These are phyloP conservation scores for Tetheella fluctuosa DNA, from an alignment of 2,888 invertebrate genomes.

Conservation along the genomic window DNA sequence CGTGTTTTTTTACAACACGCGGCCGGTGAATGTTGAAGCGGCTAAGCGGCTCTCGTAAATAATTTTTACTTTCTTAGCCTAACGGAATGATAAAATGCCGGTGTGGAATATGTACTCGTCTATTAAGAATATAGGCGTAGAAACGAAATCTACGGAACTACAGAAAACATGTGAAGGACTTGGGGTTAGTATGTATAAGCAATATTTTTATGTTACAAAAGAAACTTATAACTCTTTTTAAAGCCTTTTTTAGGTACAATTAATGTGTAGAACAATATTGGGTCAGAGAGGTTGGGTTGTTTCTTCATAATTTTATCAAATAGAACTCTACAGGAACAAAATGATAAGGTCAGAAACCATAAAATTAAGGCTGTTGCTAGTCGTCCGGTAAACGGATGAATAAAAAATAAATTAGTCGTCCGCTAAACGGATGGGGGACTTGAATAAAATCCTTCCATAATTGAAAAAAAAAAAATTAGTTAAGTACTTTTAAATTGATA, in stretches of 20 bases:
- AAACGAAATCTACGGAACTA: conserved; percentile 55
- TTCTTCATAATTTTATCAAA: too few relatives aligned
- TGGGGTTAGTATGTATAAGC: conserved; percentile 52
- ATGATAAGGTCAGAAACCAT: too few relatives aligned
- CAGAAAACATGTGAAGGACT: conserved; percentile 55
- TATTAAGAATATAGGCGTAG: conserved; percentile 44
- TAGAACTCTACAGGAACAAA: too few relatives aligned
- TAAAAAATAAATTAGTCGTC: too few relatives aligned
- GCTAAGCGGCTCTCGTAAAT: not conserved
- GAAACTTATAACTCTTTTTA: not conserved
- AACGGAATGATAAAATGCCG: conserved; percentile 46
- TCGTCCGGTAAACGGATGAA: too few relatives aligned
- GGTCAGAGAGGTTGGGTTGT: too few relatives aligned
- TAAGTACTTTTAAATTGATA: too few relatives aligned
- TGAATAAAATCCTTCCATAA: too few relatives aligned
- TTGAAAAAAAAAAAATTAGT: too few relatives aligned
- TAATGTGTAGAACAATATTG: too few relatives aligned
- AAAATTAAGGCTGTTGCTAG: too few relatives aligned
- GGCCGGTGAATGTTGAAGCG: conserved; percentile 29
- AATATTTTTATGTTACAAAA: conserved; percentile 1
- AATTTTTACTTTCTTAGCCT: conserved; percentile 16
- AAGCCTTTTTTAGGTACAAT: not conserved
- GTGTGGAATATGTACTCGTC: conserved; percentile 38
- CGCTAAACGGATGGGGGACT: too few relatives aligned
- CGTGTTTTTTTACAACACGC: conserved; percentile 33